Percentiles rank a stretch among this genome's conserved stretches.
Evolutionary conservation across 2,113 vertebrate genomes (phyloP).

Genomic region (Zapus hudsonius): DNA sequence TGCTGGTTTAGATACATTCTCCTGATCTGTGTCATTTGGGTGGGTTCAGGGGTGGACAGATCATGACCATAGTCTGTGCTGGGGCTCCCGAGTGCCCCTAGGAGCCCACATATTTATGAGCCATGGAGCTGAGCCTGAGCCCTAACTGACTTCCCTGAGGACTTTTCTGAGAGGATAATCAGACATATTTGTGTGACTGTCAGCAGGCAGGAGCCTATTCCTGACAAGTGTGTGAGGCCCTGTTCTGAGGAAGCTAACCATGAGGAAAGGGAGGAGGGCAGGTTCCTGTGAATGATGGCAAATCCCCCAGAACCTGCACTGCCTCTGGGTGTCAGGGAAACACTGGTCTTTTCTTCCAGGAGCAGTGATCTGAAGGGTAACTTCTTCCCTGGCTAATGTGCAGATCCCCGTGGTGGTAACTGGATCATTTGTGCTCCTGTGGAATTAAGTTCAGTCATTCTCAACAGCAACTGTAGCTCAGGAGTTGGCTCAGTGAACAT

Average conservation of each 20-base stretch:
- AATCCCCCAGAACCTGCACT: neutral
- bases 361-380: neutral
- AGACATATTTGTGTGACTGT: neutral
- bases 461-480: neutral
- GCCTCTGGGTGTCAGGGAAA: neutral
- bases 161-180: neutral
- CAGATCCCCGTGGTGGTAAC: neutral
- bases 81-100: neutral
- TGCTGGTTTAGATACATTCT: neutral
- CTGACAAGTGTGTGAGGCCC: neutral
- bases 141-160: neutral
- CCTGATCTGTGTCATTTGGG: neutral
- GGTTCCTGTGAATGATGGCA: neutral
- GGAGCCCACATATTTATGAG: neutral
- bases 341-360: neutral
- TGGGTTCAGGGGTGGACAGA: neutral
- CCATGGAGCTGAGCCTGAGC: neutral
- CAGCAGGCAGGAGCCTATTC: neutral
- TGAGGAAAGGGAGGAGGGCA: neutral
- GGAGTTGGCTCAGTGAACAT: neutral
- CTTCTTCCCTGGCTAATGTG: neutral
- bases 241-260: neutral
- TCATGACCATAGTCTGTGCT: slow-evolving; percentile 10
- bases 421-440: neutral
- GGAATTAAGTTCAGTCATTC: neutral